A percentile compares a stretch with the other conserved stretches of the same genome.
Evolutionary conservation across 2,797 vertebrate genomes (phyloP).

Genomic region (Siniperca scherzeri): DNA sequence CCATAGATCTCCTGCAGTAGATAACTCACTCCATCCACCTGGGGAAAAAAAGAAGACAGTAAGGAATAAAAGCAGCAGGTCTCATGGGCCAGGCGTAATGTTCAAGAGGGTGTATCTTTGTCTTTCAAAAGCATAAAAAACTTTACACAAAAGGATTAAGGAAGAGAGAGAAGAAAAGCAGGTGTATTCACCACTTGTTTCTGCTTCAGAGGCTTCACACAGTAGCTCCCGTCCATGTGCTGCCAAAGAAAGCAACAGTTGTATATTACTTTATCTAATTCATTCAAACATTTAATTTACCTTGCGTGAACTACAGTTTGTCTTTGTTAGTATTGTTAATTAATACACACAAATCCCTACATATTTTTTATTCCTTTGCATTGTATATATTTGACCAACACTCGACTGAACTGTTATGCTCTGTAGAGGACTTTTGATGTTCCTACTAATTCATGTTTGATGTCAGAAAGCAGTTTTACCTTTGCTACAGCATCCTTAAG

Average conservation of each 20-base stretch:
- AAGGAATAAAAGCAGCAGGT: slow-evolving; percentile 36
- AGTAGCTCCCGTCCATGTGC: slow-evolving; percentile 96
- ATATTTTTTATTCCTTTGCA: neutral
- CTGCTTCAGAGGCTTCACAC: slow-evolving; percentile 98
- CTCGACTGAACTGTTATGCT: neutral
- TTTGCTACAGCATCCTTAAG: neutral
- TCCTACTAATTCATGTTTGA: neutral
- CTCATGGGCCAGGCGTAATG: neutral
- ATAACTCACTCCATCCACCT: slow-evolving; percentile 99
- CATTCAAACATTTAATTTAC: neutral
- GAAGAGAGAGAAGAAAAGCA: slow-evolving; percentile 29
- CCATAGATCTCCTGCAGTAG: slow-evolving; percentile 99
- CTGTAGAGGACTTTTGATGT: neutral
- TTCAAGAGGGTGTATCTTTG: slow-evolving; percentile 27
- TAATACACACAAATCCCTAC: neutral
- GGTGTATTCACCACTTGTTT: slow-evolving; percentile 94
- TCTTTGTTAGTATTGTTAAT: neutral
- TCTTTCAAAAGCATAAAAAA: slow-evolving; percentile 34
- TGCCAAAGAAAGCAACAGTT: slow-evolving; percentile 71
- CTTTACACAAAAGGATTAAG: slow-evolving; percentile 38
- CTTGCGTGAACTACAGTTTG: too few relatives aligned
- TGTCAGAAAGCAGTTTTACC: neutral
- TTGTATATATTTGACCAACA: neutral
- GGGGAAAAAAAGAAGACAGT: slow-evolving; percentile 41
- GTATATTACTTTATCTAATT: neutral